phyloP scores from a whole-genome alignment of 2,888 invertebrate genomes.

The Ichneumoninae sp. region DNA sequence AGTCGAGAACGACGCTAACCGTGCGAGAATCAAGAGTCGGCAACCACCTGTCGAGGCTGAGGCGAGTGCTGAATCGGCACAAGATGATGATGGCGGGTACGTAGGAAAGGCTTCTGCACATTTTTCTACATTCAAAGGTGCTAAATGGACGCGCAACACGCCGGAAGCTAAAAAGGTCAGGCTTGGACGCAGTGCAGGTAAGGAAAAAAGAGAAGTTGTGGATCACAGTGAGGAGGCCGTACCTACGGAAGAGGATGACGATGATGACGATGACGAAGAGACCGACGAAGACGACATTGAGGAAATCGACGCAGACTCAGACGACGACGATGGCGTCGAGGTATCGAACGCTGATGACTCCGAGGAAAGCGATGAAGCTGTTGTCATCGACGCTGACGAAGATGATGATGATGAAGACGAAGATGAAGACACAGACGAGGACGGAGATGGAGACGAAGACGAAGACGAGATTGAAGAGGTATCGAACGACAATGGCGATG shows the following conservation, averaged over 20 bases:
- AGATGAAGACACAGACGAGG: slow-evolving; percentile 68
- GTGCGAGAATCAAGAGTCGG: slow-evolving; percentile 70
- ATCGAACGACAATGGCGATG: slow-evolving; percentile 25
- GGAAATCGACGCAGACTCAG: slow-evolving; percentile 72
- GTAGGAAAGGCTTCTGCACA: not conserved
- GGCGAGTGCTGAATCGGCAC: slow-evolving; percentile 41
- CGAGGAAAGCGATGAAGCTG: slow-evolving; percentile 67
- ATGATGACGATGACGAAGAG: slow-evolving; percentile 67
- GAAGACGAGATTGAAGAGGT: slow-evolving; percentile 37
- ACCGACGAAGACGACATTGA: slow-evolving; percentile 75
- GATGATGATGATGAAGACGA: slow-evolving; percentile 73
- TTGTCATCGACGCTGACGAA: slow-evolving; percentile 72
- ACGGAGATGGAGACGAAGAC: slow-evolving; percentile 41
- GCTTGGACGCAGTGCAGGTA: slow-evolving; percentile 18
- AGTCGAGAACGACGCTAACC: slow-evolving; percentile 39
- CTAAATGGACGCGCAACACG: slow-evolving; percentile 14
- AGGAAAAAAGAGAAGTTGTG: slow-evolving; percentile 17
- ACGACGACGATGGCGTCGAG: slow-evolving; percentile 68
- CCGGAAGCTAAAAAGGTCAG: slow-evolving; percentile 17
- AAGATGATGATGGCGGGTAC: slow-evolving; percentile 8
- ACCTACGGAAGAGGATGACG: slow-evolving; percentile 72
- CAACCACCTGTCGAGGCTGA: slow-evolving; percentile 76
- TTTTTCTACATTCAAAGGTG: slow-evolving; percentile 21
- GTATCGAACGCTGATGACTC: slow-evolving; percentile 72
- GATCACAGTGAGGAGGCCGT: slow-evolving; percentile 76